These are phyloP conservation scores for Hybognathus amarus DNA, from an alignment of 2,797 vertebrate genomes.

Conservation along the genomic window DNA sequence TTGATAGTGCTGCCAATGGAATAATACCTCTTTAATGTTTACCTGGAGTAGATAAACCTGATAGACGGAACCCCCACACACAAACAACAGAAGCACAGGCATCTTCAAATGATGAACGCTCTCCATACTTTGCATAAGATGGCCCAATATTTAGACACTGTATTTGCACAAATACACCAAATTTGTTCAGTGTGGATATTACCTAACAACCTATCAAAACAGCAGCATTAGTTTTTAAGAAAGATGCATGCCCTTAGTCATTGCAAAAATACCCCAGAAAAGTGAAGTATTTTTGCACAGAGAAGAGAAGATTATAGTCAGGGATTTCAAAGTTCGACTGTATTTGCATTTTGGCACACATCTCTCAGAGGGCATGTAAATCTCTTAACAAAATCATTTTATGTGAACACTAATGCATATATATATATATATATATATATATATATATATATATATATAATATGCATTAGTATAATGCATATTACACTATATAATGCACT, in stretches of 20 bases:
- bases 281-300: not conserved
- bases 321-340: constrained; percentile 60
- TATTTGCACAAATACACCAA: not conserved
- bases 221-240: not conserved
- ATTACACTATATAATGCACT: too few species aligned
- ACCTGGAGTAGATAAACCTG: constrained; percentile 77
- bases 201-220: not conserved
- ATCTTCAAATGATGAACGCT: not conserved
- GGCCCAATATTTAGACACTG: not conserved
- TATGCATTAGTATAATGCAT: too few species aligned
- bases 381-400: constrained; percentile 77
- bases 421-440: constrained; percentile 60
- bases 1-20: constrained; percentile 69
- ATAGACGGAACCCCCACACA: constrained; percentile 70
- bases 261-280: not conserved
- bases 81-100: not conserved
- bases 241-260: not conserved
- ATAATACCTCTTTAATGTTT: constrained; percentile 72
- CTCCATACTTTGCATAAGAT: constrained; percentile 7
- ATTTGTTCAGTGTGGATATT: not conserved
- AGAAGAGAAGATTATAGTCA: not conserved
- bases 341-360: constrained; percentile 75
- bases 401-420: constrained; percentile 74
- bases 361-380: constrained; percentile 79
- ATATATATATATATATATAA: constrained; percentile 61